Base-by-base conservation (phyloP, 2,888 invertebrate genomes). In the Oligia strigilis region DNA sequence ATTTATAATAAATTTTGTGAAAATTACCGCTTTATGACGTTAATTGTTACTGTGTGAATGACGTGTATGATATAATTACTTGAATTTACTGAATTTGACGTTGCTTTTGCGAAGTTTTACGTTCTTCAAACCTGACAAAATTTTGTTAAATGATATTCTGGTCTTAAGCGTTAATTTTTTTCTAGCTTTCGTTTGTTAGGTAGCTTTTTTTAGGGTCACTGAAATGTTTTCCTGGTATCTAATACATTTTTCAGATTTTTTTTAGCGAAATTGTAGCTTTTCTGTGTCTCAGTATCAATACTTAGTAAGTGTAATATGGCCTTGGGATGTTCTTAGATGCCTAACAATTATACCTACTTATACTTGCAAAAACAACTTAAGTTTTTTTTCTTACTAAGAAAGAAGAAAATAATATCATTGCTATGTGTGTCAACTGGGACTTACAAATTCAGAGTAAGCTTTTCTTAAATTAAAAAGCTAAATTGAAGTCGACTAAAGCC, bases 1-100 rank as follows among this genome's bases (percentile, higher is more conserved):
- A 81, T 79, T 80, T 49, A 58, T 70, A 64, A 52, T 77, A 84
- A 64, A 60, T 64, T 70, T 70, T 70, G 23, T 43, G 64, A 64
- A 70, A 79, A 84, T 77, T 79, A 84, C 78, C n/a, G 17, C 64
- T 36, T 60, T 83, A 60, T 65, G 77, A 83, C 70, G 29, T 70
- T 81, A 65, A 77, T 52, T 81, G 64, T 52, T 64, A n/a, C 58
- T 52, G 64, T 70, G 29, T 58, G 64, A 64, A 83, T 77, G 83
- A 77, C 70, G n/a, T 77, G 40, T 70, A 58, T 62, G 67, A 40
- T 67, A 62, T 46, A 67, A 36, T 46, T 66, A 60, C 9, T 81
- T 40, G 17, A 49, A 64, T 17, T 69, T 76, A 55, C 36, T 43
- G 43, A 62, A 64, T 55, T 62, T 64, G 17, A 5, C 36, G 11